These are phyloP conservation scores for Silurus asotus DNA, from an alignment of 2,113 vertebrate genomes.

Conservation along the genomic window DNA sequence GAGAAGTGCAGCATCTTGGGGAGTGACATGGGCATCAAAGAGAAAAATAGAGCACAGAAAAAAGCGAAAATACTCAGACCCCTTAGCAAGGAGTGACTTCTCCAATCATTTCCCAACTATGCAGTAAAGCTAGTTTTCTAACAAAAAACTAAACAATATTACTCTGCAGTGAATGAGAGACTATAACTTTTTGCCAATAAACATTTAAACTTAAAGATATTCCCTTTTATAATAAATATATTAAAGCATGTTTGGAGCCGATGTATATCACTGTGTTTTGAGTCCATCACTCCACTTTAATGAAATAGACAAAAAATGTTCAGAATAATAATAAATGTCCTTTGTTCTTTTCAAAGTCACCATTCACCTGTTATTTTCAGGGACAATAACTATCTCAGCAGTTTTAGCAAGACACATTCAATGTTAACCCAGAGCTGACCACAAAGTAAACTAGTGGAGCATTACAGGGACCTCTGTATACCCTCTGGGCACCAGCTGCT, in stretches of 20 bases:
- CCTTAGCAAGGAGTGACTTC: not conserved
- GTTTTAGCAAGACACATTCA: conserved; percentile 50
- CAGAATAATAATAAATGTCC: conserved; percentile 48
- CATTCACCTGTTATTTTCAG: conserved; percentile 45
- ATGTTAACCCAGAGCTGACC: conserved; percentile 43
- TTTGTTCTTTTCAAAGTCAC: conserved; percentile 51
- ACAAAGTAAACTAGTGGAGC: conserved; percentile 55
- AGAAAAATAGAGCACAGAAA: conserved; percentile 18
- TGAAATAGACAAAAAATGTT: conserved; percentile 41
- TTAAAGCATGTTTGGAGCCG: conserved; percentile 45
- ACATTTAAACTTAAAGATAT: conserved; percentile 4
- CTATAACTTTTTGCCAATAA: conserved; percentile 22
- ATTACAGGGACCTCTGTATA: conserved; percentile 59
- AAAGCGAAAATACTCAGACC: not conserved
- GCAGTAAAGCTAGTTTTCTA: not conserved
- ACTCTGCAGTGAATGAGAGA: not conserved
- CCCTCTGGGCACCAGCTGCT: conserved; percentile 63
- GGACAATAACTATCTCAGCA: conserved; percentile 53
- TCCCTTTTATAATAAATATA: not conserved
- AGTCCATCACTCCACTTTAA: not conserved
- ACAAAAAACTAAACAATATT: not conserved
- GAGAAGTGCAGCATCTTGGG: conserved; percentile 28
- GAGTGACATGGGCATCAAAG: conserved; percentile 38
- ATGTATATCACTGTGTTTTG: conserved; percentile 39
- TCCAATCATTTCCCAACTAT: not conserved